These are phyloP conservation scores for Andrena flavipes DNA, from an alignment of 2,888 invertebrate species.

Conservation along the genomic window DNA sequence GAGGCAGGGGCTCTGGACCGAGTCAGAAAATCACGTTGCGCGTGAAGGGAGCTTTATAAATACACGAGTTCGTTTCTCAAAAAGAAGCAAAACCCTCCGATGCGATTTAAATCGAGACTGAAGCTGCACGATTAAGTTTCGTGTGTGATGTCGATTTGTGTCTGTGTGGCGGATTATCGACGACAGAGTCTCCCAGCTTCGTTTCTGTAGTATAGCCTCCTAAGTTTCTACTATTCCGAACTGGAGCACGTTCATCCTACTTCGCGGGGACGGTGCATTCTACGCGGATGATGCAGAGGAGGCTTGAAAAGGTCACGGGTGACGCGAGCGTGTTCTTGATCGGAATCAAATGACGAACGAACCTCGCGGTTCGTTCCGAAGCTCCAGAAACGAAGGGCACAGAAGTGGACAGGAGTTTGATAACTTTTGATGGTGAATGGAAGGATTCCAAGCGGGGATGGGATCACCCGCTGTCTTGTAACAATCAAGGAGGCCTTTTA, in stretches of 20 bases:
- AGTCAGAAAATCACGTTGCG: too few species aligned
- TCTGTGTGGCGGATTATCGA: conserved; percentile 23
- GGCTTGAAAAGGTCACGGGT: conserved; percentile 4
- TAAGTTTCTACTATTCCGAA: neutral
- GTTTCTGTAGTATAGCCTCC: neutral
- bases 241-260: neutral
- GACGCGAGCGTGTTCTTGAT: conserved; percentile 23
- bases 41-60: too few species aligned
- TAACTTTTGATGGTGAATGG: neutral
- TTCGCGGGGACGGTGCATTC: neutral
- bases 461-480: neutral
- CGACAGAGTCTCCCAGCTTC: neutral
- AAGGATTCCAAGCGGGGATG: neutral
- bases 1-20: too few species aligned
- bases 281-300: conserved; percentile 34
- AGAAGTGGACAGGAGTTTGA: neutral
- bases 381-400: conserved; percentile 9
- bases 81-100: neutral
- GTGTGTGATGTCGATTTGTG: conserved; percentile 11
- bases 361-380: conserved; percentile 22
- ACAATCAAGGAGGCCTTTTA: too few species aligned
- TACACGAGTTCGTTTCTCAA: too few species aligned
- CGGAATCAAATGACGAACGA: conserved; percentile 55
- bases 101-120: neutral
- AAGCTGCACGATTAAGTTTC: neutral